A percentile compares a stretch with the other conserved stretches of the same genome.
These are phyloP conservation scores for Eucidaris tribuloides DNA, from an alignment of 35 echinoderm and acorn worm species.

Conservation along the genomic window DNA sequence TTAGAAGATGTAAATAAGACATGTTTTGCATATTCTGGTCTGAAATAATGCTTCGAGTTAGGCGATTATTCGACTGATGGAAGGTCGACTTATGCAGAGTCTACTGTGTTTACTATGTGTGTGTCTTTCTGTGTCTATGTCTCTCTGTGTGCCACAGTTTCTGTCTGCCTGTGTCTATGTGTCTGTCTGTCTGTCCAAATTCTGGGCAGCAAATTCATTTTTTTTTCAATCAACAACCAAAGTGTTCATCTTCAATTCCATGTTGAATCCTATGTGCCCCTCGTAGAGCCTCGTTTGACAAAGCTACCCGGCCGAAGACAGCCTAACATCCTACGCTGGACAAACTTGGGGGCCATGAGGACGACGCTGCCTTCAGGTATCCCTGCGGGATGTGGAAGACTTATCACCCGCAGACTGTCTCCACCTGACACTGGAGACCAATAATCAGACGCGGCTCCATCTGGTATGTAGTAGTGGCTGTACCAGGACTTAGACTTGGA, in stretches of 20 bases:
- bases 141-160: background rate
- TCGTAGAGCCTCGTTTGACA: background rate
- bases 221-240: background rate
- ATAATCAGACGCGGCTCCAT: too few species aligned
- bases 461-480: too few species aligned
- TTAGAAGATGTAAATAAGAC: too few species aligned
- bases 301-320: slow-evolving; percentile 19
- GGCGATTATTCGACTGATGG: too few species aligned
- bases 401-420: slow-evolving; percentile 22
- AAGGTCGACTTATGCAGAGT: too few species aligned
- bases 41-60: too few species aligned
- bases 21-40: too few species aligned
- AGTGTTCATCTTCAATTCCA: background rate
- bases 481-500: too few species aligned
- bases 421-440: too few species aligned
- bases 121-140: too few species aligned
- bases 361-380: background rate
- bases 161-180: background rate
- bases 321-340: slow-evolving; percentile 18
- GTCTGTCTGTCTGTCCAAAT: background rate
- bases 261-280: background rate
- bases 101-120: too few species aligned
- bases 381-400: slow-evolving; percentile 13
- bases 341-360: slow-evolving; percentile 18
- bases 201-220: background rate